Percentiles rank a stretch among this genome's conserved stretches.
Evolutionary conservation across 1,140 invertebrate species (phyloP).

Genomic region (Chlorops oryzae): DNA sequence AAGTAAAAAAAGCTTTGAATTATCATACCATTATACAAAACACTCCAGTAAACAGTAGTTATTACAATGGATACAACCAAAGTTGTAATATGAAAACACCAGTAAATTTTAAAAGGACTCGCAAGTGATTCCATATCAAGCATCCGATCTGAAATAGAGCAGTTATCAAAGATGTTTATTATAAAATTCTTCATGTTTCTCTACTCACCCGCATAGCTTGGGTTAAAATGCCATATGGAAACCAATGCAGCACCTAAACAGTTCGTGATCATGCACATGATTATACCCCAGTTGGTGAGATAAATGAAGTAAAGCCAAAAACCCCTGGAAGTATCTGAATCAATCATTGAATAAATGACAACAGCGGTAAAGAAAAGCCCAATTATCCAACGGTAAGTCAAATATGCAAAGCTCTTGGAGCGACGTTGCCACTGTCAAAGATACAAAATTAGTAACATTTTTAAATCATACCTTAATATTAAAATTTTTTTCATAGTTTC

Average conservation of each 20-base stretch:
- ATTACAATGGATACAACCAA: constrained; percentile 55
- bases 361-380: constrained; percentile 51
- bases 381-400: constrained; percentile 55
- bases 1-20: no score
- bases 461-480: constrained; percentile 3
- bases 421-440: constrained; percentile 49
- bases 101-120: constrained; percentile 53
- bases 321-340: constrained; percentile 13
- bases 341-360: constrained; percentile 49
- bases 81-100: constrained; percentile 55
- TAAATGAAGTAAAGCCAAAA: constrained; percentile 56
- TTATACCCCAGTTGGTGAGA: constrained; percentile 69
- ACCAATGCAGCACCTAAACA: constrained; percentile 39
- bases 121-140: constrained; percentile 30
- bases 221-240: constrained; percentile 41
- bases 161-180: background rate
- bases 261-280: constrained; percentile 50
- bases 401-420: constrained; percentile 49
- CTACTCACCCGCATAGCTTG: constrained; percentile 39
- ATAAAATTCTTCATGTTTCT: background rate
- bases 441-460: constrained; percentile 16
- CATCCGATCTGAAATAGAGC: constrained; percentile 29
- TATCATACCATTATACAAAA: constrained; percentile 54
- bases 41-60: constrained; percentile 57
- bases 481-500: background rate